Percentiles rank a stretch among this genome's conserved stretches.
Conservation (phyloP, 2,797 vertebrate genomes). For the Huso huso region DNA sequence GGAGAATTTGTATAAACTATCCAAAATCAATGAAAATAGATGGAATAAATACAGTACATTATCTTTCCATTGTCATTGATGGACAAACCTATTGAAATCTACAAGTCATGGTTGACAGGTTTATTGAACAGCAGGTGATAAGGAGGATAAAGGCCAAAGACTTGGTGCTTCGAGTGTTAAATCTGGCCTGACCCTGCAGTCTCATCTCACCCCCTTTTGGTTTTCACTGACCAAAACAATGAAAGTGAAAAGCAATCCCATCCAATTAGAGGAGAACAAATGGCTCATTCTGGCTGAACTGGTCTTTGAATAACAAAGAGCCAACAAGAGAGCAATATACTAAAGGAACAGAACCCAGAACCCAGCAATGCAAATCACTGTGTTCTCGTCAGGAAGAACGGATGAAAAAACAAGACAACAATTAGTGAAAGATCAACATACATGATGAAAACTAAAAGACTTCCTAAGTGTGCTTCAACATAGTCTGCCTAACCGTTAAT, state of each 20-base stretch:
- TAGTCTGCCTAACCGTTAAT: too few relatives aligned
- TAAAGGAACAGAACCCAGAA: slow-evolving; percentile 37
- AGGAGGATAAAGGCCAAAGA: slow-evolving; percentile 10
- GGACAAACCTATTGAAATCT: background rate
- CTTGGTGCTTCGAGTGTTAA: slow-evolving; percentile 29
- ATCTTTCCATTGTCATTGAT: too few relatives aligned
- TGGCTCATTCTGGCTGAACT: slow-evolving; percentile 43
- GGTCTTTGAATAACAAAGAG: slow-evolving; percentile 46
- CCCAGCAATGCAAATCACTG: slow-evolving; percentile 40
- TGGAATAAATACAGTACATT: too few relatives aligned
- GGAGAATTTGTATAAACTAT: too few relatives aligned
- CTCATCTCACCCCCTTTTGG: slow-evolving; percentile 24
- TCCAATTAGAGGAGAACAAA: slow-evolving; percentile 48
- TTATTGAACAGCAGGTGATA: background rate
- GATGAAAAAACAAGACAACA: background rate
- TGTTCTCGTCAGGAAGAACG: background rate
- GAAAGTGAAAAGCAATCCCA: slow-evolving; percentile 48
- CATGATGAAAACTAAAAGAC: background rate
- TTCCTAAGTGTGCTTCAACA: too few relatives aligned
- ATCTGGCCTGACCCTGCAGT: slow-evolving; percentile 27
- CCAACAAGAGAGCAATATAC: slow-evolving; percentile 49
- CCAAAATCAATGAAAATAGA: too few relatives aligned
- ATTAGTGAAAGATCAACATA: background rate
- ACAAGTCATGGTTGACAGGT: background rate
- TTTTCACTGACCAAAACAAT: slow-evolving; percentile 40